These are phyloP conservation scores for Myzus persicae DNA, from an alignment of 1,140 invertebrate species.

Conservation along the genomic window DNA sequence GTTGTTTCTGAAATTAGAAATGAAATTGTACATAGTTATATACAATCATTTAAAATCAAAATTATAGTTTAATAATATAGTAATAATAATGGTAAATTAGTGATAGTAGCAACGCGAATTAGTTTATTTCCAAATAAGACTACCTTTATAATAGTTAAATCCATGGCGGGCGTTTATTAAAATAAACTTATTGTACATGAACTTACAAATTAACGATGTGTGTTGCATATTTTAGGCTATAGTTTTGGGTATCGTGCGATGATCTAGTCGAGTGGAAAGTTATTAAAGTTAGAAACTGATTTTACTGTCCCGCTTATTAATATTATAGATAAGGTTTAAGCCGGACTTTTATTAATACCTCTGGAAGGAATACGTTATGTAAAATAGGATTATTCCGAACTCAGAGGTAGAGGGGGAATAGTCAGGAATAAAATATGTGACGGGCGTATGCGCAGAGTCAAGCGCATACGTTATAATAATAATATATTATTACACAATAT, in stretches of 20 bases:
- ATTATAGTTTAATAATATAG: neutral
- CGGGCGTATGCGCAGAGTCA: neutral
- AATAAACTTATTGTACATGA: neutral
- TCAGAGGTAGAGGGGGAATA: neutral
- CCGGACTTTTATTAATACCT: slow-evolving; percentile 23
- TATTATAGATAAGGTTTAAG: neutral
- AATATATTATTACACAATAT: neutral
- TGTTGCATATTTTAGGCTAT: neutral
- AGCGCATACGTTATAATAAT: neutral
- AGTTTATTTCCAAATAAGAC: neutral
- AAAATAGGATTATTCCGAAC: neutral
- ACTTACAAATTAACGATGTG: neutral
- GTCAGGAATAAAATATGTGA: neutral
- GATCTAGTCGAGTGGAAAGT: neutral
- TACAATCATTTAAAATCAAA: neutral
- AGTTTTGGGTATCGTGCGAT: neutral
- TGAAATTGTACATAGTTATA: neutral
- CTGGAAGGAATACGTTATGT: neutral
- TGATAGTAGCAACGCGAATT: neutral
- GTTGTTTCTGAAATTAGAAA: neutral
- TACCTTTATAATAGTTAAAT: neutral
- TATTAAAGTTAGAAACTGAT: neutral
- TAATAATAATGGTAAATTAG: neutral
- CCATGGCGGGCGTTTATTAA: no score
- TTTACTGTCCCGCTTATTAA: neutral